Evolutionary conservation across 2,888 invertebrate genomes (phyloP), one percentile per base, ranked within the genome.

Genomic region (Nephrocerus scutellatus): DNA sequence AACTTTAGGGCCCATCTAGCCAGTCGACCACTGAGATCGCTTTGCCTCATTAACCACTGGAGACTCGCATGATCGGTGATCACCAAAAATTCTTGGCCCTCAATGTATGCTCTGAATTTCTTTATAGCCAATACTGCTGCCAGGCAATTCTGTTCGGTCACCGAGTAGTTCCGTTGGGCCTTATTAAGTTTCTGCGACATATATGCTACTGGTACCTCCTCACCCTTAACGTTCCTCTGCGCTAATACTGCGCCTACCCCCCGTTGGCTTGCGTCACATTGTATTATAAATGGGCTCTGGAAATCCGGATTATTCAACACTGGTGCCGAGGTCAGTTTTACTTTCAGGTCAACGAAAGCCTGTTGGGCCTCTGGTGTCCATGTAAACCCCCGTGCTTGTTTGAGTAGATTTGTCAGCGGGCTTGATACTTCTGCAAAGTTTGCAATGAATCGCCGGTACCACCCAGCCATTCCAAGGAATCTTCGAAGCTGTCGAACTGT

Each of bases 51-150:
- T 2, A 59, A 39, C 54, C 56, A 59, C 24, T 48, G 33, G 1
- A 59, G 36, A 8, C 51, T 49, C 15, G 48, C 47, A 23, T 55
- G 52, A 44, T 59, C 59, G 2, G 57, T 51, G 2, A 45, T 36
- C 1, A 47, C 31, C 2, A 26, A 31, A 13, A 48, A 45, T 3
- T n/a, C n/a, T n/a, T 45, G 43, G n/a, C 41, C 39, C 31, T 46
- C 48, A 5, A 47, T 19, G 21, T 48, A 46, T 9, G 29, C 36
- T 8, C 43, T 36, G 22, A 41, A 46, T 10, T 35, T 43, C 30
- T 41, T 39, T 10, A 35, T 36, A 3, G 30, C 19, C 10, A 35
- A 18, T 15, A 45, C 28, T 5, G 34, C 42, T 1, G 42, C 42
- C 20, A 43, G 22, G 10, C 46, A 42, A 19, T 46, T 42, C n/a